Conservation (phyloP, 2,888 invertebrate genomes). For the Dolichomitus sp. region DNA sequence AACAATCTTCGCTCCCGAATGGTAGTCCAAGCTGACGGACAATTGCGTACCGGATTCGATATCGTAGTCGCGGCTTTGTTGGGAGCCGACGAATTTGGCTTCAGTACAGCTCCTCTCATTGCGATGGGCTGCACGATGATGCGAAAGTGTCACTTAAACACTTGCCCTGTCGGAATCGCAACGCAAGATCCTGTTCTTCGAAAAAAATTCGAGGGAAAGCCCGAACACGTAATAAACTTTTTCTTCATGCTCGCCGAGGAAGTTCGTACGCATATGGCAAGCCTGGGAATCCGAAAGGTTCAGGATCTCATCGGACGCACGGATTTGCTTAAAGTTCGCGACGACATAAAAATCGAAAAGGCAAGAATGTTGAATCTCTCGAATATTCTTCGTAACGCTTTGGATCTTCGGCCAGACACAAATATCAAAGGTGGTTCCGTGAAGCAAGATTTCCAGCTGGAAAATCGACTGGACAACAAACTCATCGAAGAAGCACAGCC, state of each 20-base stretch:
- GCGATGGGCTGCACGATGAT: slow-evolving; percentile 99
- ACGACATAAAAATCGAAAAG: slow-evolving; percentile 91
- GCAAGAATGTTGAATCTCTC: slow-evolving; percentile 95
- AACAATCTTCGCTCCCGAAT: slow-evolving; percentile 97
- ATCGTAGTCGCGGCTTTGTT: slow-evolving; percentile 97
- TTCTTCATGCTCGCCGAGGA: slow-evolving; percentile 99
- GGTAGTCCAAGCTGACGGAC: slow-evolving; percentile 98
- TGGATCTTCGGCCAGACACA: slow-evolving; percentile 95
- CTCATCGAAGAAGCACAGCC: slow-evolving; percentile 91
- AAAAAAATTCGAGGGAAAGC: slow-evolving; percentile 98
- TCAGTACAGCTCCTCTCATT: slow-evolving; percentile 99
- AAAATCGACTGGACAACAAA: slow-evolving; percentile 93
- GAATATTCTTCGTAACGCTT: slow-evolving; percentile 95
- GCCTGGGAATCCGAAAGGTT: slow-evolving; percentile 94
- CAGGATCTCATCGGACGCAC: slow-evolving; percentile 97
- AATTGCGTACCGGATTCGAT: slow-evolving; percentile 98
- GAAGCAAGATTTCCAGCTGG: slow-evolving; percentile 94
- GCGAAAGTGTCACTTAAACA: slow-evolving; percentile 99
- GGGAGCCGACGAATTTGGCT: slow-evolving; percentile 99
- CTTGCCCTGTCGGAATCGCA: slow-evolving; percentile 99
- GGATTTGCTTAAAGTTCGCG: slow-evolving; percentile 93
- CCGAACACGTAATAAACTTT: slow-evolving; percentile 99
- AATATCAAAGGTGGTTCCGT: slow-evolving; percentile 97
- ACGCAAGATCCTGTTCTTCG: slow-evolving; percentile 98
- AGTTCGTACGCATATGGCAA: slow-evolving; percentile 96